phyloP scores from a whole-genome alignment of 2,888 invertebrate genomes.

The Ceratothoa steindachneri region DNA sequence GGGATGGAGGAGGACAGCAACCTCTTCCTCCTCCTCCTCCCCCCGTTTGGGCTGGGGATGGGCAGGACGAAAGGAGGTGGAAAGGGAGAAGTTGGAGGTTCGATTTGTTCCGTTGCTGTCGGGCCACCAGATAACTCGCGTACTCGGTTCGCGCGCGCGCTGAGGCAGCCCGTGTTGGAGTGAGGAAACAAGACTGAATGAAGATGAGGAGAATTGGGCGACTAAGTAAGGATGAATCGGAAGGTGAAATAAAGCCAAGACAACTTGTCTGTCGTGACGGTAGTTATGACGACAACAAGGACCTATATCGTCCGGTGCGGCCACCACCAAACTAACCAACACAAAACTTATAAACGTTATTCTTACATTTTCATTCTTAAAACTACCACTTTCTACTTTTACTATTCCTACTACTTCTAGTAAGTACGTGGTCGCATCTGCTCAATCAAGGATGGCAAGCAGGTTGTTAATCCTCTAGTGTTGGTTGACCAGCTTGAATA shows the following conservation, averaged over 20 bases:
- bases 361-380: too few species aligned
- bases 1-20: constrained; percentile 5
- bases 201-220: not conserved
- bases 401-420: too few species aligned
- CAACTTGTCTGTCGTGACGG: constrained; percentile 12
- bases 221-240: not conserved
- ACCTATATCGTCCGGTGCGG: not conserved
- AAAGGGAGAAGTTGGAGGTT: not conserved
- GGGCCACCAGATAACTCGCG: not conserved
- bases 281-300: constrained; percentile 3
- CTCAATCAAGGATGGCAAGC: constrained; percentile 9
- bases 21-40: not conserved
- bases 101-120: not conserved
- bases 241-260: not conserved
- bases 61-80: not conserved
- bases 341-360: too few species aligned
- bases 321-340: too few species aligned
- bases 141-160: not conserved
- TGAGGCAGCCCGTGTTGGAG: not conserved
- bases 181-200: not conserved
- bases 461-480: constrained; percentile 2
- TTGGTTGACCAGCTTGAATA: not conserved
- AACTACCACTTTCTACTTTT: not conserved
- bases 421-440: not conserved
- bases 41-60: not conserved